Evolutionary conservation across 2,888 invertebrate species (phyloP).

Genomic region (Pristionchus japonicus): DNA sequence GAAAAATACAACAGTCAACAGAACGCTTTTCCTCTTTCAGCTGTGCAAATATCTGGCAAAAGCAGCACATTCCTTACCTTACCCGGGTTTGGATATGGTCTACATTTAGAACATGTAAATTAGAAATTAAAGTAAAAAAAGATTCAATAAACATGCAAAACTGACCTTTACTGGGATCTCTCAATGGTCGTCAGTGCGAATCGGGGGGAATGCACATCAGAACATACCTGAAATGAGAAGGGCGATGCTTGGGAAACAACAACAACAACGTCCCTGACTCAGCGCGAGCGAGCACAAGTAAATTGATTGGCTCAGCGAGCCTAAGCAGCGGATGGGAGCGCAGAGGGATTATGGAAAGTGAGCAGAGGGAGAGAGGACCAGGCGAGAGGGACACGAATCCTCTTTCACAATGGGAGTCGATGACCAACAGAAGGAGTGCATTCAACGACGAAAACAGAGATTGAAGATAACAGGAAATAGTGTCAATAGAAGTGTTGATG

Average conservation of each 20-base stretch:
- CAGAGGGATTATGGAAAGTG: conserved; percentile 44
- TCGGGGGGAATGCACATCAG: not conserved
- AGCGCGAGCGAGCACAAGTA: not conserved
- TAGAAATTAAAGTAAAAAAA: no score
- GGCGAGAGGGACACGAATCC: not conserved
- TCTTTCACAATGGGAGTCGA: conserved; percentile 3
- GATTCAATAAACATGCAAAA: no score
- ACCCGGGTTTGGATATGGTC: no score
- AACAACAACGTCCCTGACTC: not conserved
- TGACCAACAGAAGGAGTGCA: conserved; percentile 27
- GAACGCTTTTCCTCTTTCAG: not conserved
- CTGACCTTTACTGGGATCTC: no score
- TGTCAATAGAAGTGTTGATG: not conserved
- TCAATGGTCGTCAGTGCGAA: not conserved
- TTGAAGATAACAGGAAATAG: not conserved
- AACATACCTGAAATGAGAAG: conserved; percentile 12
- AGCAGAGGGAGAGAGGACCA: conserved; percentile 40
- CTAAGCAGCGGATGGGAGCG: conserved; percentile 48
- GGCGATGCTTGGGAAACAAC: not conserved
- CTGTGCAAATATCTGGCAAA: not conserved
- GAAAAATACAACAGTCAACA: not conserved
- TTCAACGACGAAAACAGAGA: not conserved
- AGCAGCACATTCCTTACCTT: not conserved
- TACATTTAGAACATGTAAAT: no score
- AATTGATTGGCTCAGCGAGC: conserved; percentile 6